Evolutionary conservation across 1,140 invertebrate genomes (phyloP).

Genomic region (Procambarus virginalis): DNA sequence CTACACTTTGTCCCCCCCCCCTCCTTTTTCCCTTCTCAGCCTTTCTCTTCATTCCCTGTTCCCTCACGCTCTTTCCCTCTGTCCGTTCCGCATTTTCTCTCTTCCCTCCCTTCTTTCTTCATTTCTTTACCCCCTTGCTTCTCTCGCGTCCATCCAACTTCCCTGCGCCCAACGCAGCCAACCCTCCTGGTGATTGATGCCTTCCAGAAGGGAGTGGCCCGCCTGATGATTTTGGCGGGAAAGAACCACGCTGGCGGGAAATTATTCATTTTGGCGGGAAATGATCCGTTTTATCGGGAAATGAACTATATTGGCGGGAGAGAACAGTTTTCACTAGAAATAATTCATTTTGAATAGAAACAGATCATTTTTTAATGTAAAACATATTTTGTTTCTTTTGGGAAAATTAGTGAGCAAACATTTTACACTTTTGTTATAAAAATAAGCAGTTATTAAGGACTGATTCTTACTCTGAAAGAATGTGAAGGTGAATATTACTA

Average conservation of each 20-base stretch:
- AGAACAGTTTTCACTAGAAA: neutral
- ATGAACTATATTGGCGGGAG: neutral
- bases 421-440: too few relatives aligned
- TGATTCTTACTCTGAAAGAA: too few relatives aligned
- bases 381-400: too few relatives aligned
- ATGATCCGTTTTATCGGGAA: neutral
- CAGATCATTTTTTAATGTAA: too few relatives aligned
- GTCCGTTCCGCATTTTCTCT: neutral
- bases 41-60: neutral
- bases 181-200: neutral
- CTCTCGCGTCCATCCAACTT: neutral
- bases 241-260: neutral
- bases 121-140: neutral
- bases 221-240: neutral
- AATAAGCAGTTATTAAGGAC: too few relatives aligned
- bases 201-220: neutral
- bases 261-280: constrained; percentile 1
- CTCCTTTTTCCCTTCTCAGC: neutral
- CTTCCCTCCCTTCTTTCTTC: neutral
- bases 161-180: neutral
- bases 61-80: neutral
- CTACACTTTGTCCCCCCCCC: neutral
- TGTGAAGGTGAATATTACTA: too few relatives aligned
- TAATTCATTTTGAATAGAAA: neutral
- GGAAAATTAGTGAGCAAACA: too few relatives aligned